phyloP scores from a whole-genome alignment of 2,888 invertebrate species.

The Drosophila fungiperda region DNA sequence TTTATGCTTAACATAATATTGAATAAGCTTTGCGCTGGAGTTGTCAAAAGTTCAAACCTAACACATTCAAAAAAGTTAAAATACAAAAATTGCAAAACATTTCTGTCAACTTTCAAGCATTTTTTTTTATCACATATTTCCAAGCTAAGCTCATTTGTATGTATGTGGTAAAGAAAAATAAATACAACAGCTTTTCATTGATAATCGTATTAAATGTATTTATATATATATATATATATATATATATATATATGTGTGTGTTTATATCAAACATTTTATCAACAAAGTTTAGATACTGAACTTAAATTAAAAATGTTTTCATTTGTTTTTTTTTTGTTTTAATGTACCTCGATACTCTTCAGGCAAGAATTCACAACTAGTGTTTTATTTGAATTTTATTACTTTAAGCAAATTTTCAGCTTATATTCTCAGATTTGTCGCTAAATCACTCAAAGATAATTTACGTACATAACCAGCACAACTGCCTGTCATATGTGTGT shows the following conservation, averaged over 20 bases:
- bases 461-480: slow-evolving; percentile 17
- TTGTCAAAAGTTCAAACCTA: neutral
- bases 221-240: neutral
- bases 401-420: neutral
- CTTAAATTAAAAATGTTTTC: neutral
- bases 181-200: neutral
- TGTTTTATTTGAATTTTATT: neutral
- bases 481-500: slow-evolving; percentile 15
- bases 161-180: neutral
- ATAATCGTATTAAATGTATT: neutral
- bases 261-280: neutral
- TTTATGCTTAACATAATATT: neutral
- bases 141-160: neutral
- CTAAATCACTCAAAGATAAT: neutral
- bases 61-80: neutral
- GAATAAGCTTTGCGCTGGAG: neutral
- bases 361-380: neutral
- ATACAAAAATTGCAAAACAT: neutral
- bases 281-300: neutral
- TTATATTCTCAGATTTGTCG: slow-evolving; percentile 1
- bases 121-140: neutral
- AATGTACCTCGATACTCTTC: too few species aligned
- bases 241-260: neutral
- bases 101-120: neutral
- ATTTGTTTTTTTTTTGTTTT: neutral